Percentiles rank a stretch among this genome's conserved stretches.
These are phyloP conservation scores for Drosophila affinis DNA, from an alignment of 2,888 invertebrate species.

Conservation along the genomic window DNA sequence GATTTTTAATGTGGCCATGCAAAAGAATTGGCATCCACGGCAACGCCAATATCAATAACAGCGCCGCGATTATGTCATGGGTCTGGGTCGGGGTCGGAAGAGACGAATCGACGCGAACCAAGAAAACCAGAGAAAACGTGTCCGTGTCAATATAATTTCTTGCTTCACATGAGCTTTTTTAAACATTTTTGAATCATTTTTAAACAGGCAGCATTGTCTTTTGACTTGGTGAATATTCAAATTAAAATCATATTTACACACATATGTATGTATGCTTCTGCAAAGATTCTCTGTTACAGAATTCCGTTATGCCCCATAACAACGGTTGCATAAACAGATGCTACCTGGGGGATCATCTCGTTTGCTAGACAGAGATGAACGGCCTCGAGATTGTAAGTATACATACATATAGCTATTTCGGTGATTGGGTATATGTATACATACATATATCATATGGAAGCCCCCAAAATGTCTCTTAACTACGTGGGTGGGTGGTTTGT, in stretches of 20 bases:
- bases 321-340: constrained; percentile 23
- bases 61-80: constrained; percentile 65
- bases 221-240: constrained; percentile 71
- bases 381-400: too few relatives aligned
- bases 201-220: constrained; percentile 58
- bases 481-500: not conserved
- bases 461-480: constrained; percentile 4
- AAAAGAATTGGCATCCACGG: constrained; percentile 35
- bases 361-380: too few relatives aligned
- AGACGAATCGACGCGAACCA: too few relatives aligned
- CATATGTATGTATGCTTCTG: not conserved
- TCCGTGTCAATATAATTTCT: too few relatives aligned
- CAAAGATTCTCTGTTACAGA: constrained; percentile 9
- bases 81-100: constrained; percentile 44
- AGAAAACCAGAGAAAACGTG: not conserved
- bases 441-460: not conserved
- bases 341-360: not conserved
- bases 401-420: not conserved
- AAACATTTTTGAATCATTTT: not conserved
- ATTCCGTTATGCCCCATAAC: constrained; percentile 34
- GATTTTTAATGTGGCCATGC: constrained; percentile 30
- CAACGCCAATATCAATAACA: constrained; percentile 15
- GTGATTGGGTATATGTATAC: not conserved
- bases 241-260: constrained; percentile 20
- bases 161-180: not conserved